Evolutionary conservation across 2,888 invertebrate genomes (phyloP).

Genomic region (Hesperia comma): DNA sequence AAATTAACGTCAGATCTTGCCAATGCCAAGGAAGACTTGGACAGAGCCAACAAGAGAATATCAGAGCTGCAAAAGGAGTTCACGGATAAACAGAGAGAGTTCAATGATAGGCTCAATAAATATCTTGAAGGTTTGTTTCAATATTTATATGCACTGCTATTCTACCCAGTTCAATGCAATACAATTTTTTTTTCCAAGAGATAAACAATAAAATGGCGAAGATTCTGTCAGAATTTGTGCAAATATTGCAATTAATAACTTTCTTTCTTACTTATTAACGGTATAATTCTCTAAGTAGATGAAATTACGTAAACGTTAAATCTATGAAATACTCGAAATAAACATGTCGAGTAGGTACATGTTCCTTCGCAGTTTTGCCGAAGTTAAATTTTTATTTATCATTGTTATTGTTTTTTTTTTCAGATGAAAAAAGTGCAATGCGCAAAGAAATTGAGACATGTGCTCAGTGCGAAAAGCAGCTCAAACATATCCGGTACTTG

Average conservation of each 20-base stretch:
- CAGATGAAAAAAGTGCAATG: slow-evolving; percentile 74
- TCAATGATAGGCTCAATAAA: slow-evolving; percentile 71
- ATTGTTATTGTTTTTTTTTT: slow-evolving; percentile 39
- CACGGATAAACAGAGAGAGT: slow-evolving; percentile 81
- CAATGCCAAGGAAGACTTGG: slow-evolving; percentile 79
- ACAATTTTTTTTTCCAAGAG: too few species aligned
- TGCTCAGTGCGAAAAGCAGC: slow-evolving; percentile 68
- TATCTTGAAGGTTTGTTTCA: slow-evolving; percentile 64
- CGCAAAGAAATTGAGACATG: slow-evolving; percentile 73
- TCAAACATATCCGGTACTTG: slow-evolving; percentile 65
- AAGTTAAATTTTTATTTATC: too few species aligned
- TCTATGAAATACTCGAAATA: too few species aligned
- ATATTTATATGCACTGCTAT: neutral
- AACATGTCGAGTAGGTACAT: too few species aligned
- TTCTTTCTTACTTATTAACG: too few species aligned
- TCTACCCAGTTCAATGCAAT: too few species aligned
- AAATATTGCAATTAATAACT: too few species aligned
- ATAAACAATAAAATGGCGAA: too few species aligned
- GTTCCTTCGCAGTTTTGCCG: too few species aligned
- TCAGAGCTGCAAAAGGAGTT: slow-evolving; percentile 81
- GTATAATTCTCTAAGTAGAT: too few species aligned
- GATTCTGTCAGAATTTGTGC: too few species aligned
- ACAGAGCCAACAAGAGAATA: slow-evolving; percentile 82
- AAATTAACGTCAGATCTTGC: slow-evolving; percentile 76
- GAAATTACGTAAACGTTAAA: too few species aligned